Evolutionary conservation across 2,797 vertebrate species (phyloP).

Genomic region (Clarias fuscus): DNA sequence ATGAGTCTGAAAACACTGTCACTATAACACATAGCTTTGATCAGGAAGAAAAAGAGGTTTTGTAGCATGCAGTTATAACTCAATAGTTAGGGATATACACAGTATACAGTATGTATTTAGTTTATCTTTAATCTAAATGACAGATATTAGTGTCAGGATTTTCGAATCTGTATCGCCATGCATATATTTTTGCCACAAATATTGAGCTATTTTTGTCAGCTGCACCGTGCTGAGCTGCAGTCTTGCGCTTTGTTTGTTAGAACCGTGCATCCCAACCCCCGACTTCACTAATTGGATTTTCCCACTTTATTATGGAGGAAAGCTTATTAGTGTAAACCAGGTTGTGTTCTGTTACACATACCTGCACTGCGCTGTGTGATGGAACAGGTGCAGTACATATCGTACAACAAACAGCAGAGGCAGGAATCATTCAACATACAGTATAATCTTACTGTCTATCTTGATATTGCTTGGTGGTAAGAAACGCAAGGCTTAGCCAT

Average conservation of each 20-base stretch:
- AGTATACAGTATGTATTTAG: not conserved
- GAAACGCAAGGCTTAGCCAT: not conserved
- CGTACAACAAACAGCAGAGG: not conserved
- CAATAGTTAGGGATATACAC: too few relatives aligned
- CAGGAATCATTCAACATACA: not conserved
- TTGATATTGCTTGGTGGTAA: not conserved
- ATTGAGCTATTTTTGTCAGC: slow-evolving; percentile 4
- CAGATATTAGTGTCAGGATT: not conserved
- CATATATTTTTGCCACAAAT: not conserved
- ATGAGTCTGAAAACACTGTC: not conserved
- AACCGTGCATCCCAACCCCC: slow-evolving; percentile 14
- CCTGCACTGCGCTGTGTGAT: slow-evolving; percentile 15
- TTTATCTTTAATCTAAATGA: not conserved
- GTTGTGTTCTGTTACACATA: slow-evolving; percentile 15
- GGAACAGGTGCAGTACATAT: not conserved
- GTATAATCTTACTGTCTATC: not conserved
- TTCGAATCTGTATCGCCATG: not conserved
- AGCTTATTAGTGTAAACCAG: slow-evolving; percentile 35
- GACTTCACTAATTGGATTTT: slow-evolving; percentile 31
- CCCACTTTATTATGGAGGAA: slow-evolving; percentile 6
- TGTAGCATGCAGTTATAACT: not conserved
- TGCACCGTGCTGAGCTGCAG: slow-evolving; percentile 8
- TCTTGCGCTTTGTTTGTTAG: slow-evolving; percentile 16
- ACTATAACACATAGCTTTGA: not conserved
- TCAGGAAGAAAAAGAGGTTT: not conserved